Evolutionary conservation across 2,888 invertebrate genomes (phyloP).

Genomic region (Osmoderma eremita): DNA sequence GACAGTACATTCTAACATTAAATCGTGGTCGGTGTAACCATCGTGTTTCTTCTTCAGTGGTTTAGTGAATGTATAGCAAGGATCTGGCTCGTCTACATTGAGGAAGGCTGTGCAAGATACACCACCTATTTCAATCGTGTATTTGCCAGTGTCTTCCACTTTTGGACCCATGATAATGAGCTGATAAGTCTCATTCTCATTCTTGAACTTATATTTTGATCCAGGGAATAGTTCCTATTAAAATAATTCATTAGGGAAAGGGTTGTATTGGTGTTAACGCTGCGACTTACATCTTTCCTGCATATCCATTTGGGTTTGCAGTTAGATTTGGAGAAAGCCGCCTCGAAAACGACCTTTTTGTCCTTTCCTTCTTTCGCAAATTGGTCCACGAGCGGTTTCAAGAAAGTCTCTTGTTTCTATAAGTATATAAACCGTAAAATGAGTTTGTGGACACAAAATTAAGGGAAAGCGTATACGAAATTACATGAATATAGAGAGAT

Average conservation of each 20-base stretch:
- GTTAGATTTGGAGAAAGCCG: slow-evolving; percentile 96
- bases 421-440: slow-evolving; percentile 47
- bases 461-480: slow-evolving; percentile 23
- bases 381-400: slow-evolving; percentile 94
- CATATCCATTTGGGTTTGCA: slow-evolving; percentile 92
- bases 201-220: slow-evolving; percentile 95
- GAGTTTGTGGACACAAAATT: slow-evolving; percentile 12
- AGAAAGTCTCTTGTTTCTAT: slow-evolving; percentile 93
- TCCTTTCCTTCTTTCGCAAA: slow-evolving; percentile 96
- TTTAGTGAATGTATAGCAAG: slow-evolving; percentile 92
- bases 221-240: slow-evolving; percentile 89
- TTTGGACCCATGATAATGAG: slow-evolving; percentile 90
- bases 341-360: slow-evolving; percentile 92
- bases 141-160: slow-evolving; percentile 97
- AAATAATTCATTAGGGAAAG: background rate
- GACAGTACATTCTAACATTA: slow-evolving; percentile 90
- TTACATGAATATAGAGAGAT: slow-evolving; percentile 37
- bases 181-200: slow-evolving; percentile 90
- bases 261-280: too few species aligned
- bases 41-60: slow-evolving; percentile 87
- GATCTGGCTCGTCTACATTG: slow-evolving; percentile 96
- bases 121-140: slow-evolving; percentile 94
- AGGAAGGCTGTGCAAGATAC: slow-evolving; percentile 89
- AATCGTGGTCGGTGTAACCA: slow-evolving; percentile 91
- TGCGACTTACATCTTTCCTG: slow-evolving; percentile 86